Conservation (phyloP, 2,888 invertebrate genomes). For the Ctenicera cuprea region DNA sequence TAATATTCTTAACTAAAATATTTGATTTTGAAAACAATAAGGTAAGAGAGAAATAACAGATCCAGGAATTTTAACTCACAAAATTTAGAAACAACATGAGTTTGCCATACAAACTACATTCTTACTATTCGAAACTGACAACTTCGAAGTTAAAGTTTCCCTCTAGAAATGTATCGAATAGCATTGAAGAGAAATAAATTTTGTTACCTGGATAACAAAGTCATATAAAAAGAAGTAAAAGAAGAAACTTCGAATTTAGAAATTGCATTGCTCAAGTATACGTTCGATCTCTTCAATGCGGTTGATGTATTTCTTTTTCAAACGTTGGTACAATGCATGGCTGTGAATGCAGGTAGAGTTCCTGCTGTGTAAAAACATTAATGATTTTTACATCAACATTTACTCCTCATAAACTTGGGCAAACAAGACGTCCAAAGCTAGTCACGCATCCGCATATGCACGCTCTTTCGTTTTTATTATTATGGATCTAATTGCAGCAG, state of each 20-base stretch:
- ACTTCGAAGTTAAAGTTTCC: too few relatives aligned
- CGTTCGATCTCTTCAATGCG: background rate
- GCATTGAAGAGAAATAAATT: too few relatives aligned
- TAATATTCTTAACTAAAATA: too few relatives aligned
- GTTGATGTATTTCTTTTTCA: constrained; percentile 2
- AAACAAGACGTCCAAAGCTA: constrained; percentile 42
- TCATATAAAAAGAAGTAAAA: too few relatives aligned
- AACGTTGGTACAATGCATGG: background rate
- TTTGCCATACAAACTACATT: too few relatives aligned
- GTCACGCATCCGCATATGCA: constrained; percentile 43
- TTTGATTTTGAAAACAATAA: too few relatives aligned
- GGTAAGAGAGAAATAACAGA: too few relatives aligned
- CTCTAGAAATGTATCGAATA: too few relatives aligned
- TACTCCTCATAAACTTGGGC: constrained; percentile 44
- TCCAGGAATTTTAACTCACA: too few relatives aligned
- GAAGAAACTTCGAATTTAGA: background rate
- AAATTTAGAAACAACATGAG: too few relatives aligned
- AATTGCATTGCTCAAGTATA: background rate
- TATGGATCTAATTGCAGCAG: constrained; percentile 34
- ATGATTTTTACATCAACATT: constrained; percentile 45
- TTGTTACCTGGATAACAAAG: too few relatives aligned
- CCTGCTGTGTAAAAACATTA: constrained; percentile 28
- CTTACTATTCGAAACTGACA: too few relatives aligned
- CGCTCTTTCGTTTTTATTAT: constrained; percentile 35
- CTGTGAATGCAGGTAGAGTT: background rate